These are phyloP conservation scores for Agonopterix alstromeriana DNA, from an alignment of 2,888 invertebrate species.

Conservation along the genomic window DNA sequence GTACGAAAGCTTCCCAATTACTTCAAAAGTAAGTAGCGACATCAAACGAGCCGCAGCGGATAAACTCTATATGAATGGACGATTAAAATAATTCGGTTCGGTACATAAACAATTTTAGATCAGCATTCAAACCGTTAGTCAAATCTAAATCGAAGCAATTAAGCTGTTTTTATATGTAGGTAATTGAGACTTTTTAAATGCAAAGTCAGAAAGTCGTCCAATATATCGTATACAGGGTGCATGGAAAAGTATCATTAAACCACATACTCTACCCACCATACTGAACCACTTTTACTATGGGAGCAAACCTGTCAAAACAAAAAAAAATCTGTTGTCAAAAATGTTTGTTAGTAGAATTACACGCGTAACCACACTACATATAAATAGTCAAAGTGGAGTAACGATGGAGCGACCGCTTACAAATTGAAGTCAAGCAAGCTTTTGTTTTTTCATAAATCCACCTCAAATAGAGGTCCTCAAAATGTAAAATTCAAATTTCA, in stretches of 20 bases:
- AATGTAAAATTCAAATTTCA: conserved; percentile 7
- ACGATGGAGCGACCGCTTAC: too few relatives aligned
- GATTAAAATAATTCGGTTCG: conserved; percentile 3
- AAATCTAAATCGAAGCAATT: conserved; percentile 1
- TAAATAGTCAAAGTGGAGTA: too few relatives aligned
- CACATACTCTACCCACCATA: too few relatives aligned
- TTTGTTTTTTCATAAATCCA: neutral
- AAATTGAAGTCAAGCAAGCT: too few relatives aligned
- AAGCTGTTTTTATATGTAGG: neutral
- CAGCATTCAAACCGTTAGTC: conserved; percentile 1
- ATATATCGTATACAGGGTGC: too few relatives aligned
- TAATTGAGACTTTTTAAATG: neutral
- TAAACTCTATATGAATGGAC: conserved; percentile 1
- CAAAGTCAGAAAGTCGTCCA: too few relatives aligned
- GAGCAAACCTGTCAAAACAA: too few relatives aligned
- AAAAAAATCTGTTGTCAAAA: too few relatives aligned
- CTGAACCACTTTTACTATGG: too few relatives aligned
- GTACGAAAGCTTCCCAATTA: conserved; percentile 4
- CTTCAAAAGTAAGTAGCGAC: conserved; percentile 1
- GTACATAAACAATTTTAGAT: conserved; percentile 2
- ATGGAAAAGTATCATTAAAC: too few relatives aligned
- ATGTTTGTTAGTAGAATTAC: too few relatives aligned
- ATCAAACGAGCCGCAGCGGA: conserved; percentile 5
- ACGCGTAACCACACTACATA: too few relatives aligned
- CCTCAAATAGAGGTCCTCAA: neutral